A percentile compares a stretch with the other conserved stretches of the same genome.
These are phyloP conservation scores for Aspidiotus rigidus DNA, from an alignment of 2,888 invertebrate genomes.

Conservation along the genomic window DNA sequence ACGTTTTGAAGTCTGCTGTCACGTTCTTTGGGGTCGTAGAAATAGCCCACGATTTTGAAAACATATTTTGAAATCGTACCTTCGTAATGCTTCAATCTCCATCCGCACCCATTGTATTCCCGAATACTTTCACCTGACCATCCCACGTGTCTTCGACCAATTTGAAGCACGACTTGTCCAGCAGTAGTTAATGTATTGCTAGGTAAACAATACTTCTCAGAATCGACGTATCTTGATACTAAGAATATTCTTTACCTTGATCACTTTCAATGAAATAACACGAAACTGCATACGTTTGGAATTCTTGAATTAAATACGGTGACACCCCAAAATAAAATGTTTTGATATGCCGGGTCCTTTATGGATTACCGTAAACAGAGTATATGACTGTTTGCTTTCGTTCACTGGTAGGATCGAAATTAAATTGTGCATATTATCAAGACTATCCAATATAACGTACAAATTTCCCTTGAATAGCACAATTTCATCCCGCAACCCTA, in stretches of 20 bases:
- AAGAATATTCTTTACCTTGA: constrained; percentile 3
- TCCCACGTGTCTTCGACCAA: too few species aligned
- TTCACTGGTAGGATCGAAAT: background rate
- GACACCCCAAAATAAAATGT: constrained; percentile 10
- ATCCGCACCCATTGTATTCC: too few species aligned
- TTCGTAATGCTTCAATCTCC: too few species aligned
- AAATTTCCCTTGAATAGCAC: background rate
- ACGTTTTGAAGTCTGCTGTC: too few species aligned
- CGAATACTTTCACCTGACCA: too few species aligned
- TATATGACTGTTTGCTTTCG: background rate
- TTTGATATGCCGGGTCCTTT: background rate
- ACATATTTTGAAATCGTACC: too few species aligned
- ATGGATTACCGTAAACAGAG: background rate
- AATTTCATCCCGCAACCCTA: background rate
- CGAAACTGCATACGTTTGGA: constrained; percentile 5
- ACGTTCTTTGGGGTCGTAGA: too few species aligned
- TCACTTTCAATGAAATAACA: constrained; percentile 8
- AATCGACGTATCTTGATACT: background rate
- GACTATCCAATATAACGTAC: background rate
- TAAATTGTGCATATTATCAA: background rate
- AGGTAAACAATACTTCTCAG: too few species aligned
- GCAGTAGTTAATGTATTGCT: too few species aligned
- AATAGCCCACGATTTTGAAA: too few species aligned
- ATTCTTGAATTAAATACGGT: constrained; percentile 7
- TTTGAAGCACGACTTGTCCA: too few species aligned